Conservation (phyloP, 2,113 vertebrate genomes). For the Psittacula cyanocephala region DNA sequence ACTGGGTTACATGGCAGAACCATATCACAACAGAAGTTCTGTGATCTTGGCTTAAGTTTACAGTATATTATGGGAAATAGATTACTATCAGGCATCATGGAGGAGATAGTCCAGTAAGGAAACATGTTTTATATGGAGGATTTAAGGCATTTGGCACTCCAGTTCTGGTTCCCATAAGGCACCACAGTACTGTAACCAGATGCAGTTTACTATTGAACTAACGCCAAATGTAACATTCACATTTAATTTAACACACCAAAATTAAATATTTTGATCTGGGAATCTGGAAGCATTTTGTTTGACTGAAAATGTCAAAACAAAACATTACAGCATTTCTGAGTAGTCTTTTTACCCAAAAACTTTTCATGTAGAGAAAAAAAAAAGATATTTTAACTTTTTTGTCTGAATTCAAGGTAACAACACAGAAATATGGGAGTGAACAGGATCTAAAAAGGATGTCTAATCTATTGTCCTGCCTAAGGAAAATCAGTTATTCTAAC, state of each 20-base stretch:
- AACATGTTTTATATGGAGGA: neutral
- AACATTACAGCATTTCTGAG: neutral
- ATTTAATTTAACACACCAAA: slow-evolving; percentile 48
- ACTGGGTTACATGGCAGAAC: neutral
- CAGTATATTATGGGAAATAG: neutral
- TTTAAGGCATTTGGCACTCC: slow-evolving; percentile 8
- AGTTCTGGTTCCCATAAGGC: neutral
- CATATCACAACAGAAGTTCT: neutral
- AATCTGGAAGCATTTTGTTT: slow-evolving; percentile 45
- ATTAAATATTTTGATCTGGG: slow-evolving; percentile 59
- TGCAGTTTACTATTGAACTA: slow-evolving; percentile 46
- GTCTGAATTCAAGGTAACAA: neutral
- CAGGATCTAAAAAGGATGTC: neutral
- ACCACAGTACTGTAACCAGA: slow-evolving; percentile 38
- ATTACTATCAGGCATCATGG: neutral
- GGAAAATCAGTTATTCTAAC: neutral
- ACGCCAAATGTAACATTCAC: slow-evolving; percentile 52
- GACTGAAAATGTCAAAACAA: slow-evolving; percentile 36
- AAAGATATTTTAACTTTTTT: neutral
- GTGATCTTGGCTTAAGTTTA: neutral
- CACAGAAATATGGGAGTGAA: neutral
- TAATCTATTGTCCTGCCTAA: neutral
- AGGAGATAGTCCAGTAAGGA: neutral
- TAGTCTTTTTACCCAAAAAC: neutral
- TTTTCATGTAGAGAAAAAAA: neutral